Conservation (phyloP, 1,140 invertebrate genomes). For the Microplitis demolitor region DNA sequence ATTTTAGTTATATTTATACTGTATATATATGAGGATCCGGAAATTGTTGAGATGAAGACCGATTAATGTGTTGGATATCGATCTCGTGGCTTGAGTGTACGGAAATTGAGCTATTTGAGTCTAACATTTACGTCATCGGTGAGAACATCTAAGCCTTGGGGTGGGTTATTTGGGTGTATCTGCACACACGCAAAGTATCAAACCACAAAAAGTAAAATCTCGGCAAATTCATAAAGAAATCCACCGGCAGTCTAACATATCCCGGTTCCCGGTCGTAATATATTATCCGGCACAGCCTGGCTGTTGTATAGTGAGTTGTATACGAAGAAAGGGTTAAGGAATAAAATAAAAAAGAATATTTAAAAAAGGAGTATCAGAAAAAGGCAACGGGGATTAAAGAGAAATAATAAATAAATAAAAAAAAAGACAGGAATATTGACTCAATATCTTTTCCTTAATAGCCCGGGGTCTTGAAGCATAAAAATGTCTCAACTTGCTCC, state of each 20-base stretch:
- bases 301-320: too few species aligned
- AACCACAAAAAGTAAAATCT: too few species aligned
- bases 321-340: neutral
- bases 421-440: conserved; percentile 37
- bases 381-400: neutral
- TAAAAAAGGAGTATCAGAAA: neutral
- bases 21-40: neutral
- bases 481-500: conserved; percentile 52
- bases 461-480: conserved; percentile 38
- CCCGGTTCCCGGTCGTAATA: conserved; percentile 27
- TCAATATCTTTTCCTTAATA: conserved; percentile 42
- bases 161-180: too few species aligned
- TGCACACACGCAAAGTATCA: too few species aligned
- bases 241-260: neutral
- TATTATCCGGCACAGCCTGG: conserved; percentile 32
- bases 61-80: neutral
- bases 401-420: conserved; percentile 7
- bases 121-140: neutral
- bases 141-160: neutral
- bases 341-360: neutral
- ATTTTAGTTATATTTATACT: neutral
- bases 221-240: too few species aligned
- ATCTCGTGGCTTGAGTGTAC: neutral
- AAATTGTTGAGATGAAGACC: neutral
- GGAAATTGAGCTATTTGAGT: conserved; percentile 17